Base-by-base conservation (phyloP, 2,797 vertebrate genomes). In the Helostoma temminkii region DNA sequence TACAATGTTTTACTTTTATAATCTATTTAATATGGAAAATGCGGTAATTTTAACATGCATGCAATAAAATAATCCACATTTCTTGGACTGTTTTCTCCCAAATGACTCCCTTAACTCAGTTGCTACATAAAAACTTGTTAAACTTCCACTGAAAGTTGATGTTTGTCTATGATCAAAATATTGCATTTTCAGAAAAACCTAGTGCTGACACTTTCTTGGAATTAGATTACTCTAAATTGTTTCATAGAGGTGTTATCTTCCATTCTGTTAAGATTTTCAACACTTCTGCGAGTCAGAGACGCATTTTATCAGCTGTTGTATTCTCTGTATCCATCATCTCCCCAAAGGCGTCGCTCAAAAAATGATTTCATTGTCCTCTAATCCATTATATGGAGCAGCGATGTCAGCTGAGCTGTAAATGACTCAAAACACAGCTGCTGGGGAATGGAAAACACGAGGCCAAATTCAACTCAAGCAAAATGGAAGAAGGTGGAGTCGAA, bases 381-480 rank as follows among this genome's bases (percentile, higher is more conserved):
- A 84, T 91, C 81, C 89, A 88, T 91, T 88, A 86, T 85, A 78
- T 92, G 16, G 50, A 81, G 77, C 77, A 70, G 81, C 91, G 73
- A 89, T 92, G 90, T 94, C 93, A 89, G 89, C 92, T 91, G 63
- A 77, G 92, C 88, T 93, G 85, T 82, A 93, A 94, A 94, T 92
- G 92, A 95, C 93, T 95, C 91, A 93, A 96, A 89, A 82, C 82
- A 81, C 90, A 91, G 85, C 92, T 92, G 86, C 68, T 66, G 73
- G 74, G 76, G 86, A 83, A 85, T 78, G 81, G 85, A 87, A 90
- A 89, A 81, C 53, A 25, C 26, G 62, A 66, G 83, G 82, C 84
- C 80, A 78, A 80, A 82, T 66, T 89, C 80, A 82, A 71, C 70
- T 87, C 64, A 10, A 79, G 81, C 78, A 70, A 83, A 90, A 86